Evolutionary conservation across 2,888 invertebrate genomes (phyloP), one percentile per base, ranked within the genome.

Genomic region (Orthosia incerta): DNA sequence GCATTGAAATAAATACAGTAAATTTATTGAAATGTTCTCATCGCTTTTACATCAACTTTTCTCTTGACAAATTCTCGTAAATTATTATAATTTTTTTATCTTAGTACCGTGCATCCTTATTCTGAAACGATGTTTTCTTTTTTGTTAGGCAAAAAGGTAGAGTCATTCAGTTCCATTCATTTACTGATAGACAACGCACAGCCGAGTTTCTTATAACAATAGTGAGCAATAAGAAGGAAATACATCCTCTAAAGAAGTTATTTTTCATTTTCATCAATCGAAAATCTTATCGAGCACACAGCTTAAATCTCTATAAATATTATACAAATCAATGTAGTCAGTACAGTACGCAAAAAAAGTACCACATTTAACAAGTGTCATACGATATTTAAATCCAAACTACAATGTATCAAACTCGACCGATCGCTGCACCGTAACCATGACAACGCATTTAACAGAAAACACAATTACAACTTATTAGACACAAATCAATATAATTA

Each of bases 401-500:
- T 55, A 77, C 65, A 80, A 62, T 57, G 56, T 80, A 71, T 51
- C 63, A 60, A 67, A 78, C 63, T 70, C 53, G 57, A 46, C 62
- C 60, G 48, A 57, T 50, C 5, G 15, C n/a, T 61, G 65, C 68
- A 23, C 5, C 56, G 68, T 82, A 75, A 84, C 61, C 60, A 63
- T 84, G 84, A 84, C 68, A 31, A 69, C 46, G 68, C 76, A 76
- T 2, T 56, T 23, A 45, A 79, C 60, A 55, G 56, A 75, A 79
- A 65, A 68, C 65, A 84, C 84, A 84, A 76, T 76, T 76, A 80
- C 71, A 83, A 83, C 65, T 26, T 60, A 74, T 67, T 71, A 75
- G 39, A 83, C 67, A 68, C 48, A 78, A 72, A 82, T 67, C 68
- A 69, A 69, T 77, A 72, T 62, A 78, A 79, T 82, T 65, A 72